Base-by-base conservation (phyloP, 1,140 invertebrate species). In the Tetragonula clypearis region DNA sequence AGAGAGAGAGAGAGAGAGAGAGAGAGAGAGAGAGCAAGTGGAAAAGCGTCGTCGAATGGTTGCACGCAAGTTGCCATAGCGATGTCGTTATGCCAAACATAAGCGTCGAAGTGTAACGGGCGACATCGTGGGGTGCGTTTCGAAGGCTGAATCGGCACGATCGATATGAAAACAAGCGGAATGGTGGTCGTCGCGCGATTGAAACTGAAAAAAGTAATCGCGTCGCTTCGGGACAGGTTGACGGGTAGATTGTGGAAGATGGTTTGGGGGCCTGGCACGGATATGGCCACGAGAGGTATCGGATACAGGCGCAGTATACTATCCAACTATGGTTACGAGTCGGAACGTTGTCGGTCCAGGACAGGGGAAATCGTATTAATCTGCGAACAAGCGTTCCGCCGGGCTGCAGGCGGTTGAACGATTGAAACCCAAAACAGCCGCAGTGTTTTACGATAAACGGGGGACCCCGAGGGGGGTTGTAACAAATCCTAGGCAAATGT, bases 1-100 rank as follows among this genome's bases (percentile, higher is more conserved):
- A n/a, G n/a, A n/a, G n/a, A n/a, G n/a, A n/a, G n/a, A n/a, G n/a
- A n/a, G n/a, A n/a, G n/a, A n/a, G n/a, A n/a, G n/a, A n/a, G 41
- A 49, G 41, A 49, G 41, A 49, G 41, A 49, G 41, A 49, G 41
- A 49, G 41, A 49, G 68, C 71, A 78, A 88, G 65, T 53, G 69
- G 82, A 30, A 26, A 15, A 5, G 53, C 49, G 8, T 19, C 12
- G 78, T 68, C 56, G 58, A 88, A 82, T 53, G 71, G 78, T 72
- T 49, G 65, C 66, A 73, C 66, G 30, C 77, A 23, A 86, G 88
- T 89, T 89, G 35, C 84, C 88, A 89, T 89, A 89, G 88, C 72
- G 62, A 89, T 89, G 66, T 60, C n/a, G 56, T 84, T 80, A 66
- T 21, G 72, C 60, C 84, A 89, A 88, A 89, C 88, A 89, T 86